Conservation (phyloP, 2,888 invertebrate species). For the Rotaria sp. region DNA sequence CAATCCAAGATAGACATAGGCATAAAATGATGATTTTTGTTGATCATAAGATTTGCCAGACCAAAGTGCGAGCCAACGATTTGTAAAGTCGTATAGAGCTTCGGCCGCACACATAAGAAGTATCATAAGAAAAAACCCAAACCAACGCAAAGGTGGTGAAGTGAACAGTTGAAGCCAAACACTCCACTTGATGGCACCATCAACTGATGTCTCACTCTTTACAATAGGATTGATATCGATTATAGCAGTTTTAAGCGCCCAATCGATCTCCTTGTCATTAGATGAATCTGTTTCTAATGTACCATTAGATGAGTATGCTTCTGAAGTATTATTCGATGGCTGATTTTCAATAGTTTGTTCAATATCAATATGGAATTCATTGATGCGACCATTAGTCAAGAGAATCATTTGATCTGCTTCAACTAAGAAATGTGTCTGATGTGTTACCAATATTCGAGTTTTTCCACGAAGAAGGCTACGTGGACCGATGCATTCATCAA, state of each 20-base stretch:
- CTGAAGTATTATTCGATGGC: background rate
- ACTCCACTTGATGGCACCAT: background rate
- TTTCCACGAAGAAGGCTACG: slow-evolving; percentile 47
- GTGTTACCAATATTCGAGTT: slow-evolving; percentile 38
- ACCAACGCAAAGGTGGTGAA: background rate
- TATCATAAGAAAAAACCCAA: background rate
- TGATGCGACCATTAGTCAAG: background rate
- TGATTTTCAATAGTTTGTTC: background rate
- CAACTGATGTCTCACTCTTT: background rate
- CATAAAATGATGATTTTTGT: background rate
- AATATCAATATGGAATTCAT: background rate
- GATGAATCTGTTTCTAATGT: too few species aligned
- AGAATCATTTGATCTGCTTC: background rate
- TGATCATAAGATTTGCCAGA: background rate
- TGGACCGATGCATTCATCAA: slow-evolving; percentile 54
- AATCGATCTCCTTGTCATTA: background rate
- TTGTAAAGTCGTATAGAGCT: background rate
- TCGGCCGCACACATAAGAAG: background rate
- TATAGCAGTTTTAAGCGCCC: background rate
- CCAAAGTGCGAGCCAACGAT: background rate
- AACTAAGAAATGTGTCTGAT: background rate
- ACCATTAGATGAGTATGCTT: too few species aligned
- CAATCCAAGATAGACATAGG: background rate
- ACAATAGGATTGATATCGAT: background rate
- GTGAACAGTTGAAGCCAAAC: background rate